A percentile compares a stretch with the other conserved stretches of the same genome.
These are phyloP conservation scores for Scaptodrosophila latifasciaeformis DNA, from an alignment of 2,888 invertebrate genomes.

Conservation along the genomic window DNA sequence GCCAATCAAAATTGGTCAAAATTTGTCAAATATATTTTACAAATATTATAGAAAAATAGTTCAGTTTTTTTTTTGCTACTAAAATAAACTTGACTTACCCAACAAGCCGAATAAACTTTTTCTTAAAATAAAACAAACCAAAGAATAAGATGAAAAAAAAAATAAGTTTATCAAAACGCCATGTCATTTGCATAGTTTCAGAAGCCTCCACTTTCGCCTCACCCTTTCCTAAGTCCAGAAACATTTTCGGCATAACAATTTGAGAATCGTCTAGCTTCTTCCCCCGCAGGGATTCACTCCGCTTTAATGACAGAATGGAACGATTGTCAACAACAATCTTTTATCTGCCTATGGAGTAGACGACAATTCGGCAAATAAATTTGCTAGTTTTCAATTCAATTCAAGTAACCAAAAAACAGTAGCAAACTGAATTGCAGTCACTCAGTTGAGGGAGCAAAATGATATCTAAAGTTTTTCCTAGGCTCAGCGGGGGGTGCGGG, in stretches of 20 bases:
- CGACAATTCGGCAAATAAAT: conserved; percentile 47
- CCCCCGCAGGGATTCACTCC: not conserved
- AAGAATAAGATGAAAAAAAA: not conserved
- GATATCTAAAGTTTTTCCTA: no score
- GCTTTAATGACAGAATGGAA: no score
- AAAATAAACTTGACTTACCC: conserved; percentile 18
- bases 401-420: conserved; percentile 5
- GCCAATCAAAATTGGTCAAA: conserved; percentile 63
- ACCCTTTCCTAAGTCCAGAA: no score
- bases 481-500: no score
- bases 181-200: conserved; percentile 64
- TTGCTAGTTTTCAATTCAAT: conserved; percentile 56
- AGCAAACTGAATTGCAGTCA: conserved; percentile 52
- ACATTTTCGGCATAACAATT: no score
- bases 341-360: conserved; percentile 53
- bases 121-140: not conserved
- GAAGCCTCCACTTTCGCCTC: conserved; percentile 5
- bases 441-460: no score
- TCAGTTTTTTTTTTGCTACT: conserved; percentile 4
- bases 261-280: not conserved
- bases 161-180: conserved; percentile 32
- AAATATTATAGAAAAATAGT: conserved; percentile 37
- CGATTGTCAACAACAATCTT: conserved; percentile 34
- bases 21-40: conserved; percentile 55
- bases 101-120: not conserved